Evolutionary conservation across 2,113 vertebrate genomes (phyloP).

Genomic region (Neolamprologus devosi): DNA sequence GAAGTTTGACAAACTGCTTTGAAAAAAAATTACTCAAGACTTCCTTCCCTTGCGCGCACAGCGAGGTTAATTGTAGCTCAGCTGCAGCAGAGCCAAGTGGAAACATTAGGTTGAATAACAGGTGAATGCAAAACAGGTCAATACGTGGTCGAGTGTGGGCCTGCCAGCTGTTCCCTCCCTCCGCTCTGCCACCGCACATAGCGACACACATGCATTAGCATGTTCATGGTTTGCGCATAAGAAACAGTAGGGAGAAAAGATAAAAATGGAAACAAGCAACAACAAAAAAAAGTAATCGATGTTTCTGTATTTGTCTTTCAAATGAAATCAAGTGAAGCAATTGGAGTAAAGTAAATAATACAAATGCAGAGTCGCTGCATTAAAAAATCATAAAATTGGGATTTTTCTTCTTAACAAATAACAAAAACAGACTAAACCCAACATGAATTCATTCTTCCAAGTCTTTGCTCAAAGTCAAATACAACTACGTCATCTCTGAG

Average conservation of each 20-base stretch:
- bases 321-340: background rate
- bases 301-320: background rate
- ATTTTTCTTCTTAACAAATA: background rate
- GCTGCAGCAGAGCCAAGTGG: conserved; percentile 43
- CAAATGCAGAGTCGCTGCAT: background rate
- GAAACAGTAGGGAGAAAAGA: background rate
- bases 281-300: background rate
- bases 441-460: accelerated
- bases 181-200: background rate
- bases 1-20: conserved; percentile 24
- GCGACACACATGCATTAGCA: background rate
- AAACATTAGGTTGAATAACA: conserved; percentile 66
- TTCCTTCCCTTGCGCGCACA: conserved; percentile 9
- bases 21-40: conserved; percentile 29
- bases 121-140: conserved; percentile 70
- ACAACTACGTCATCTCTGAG: background rate
- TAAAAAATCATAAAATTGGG: background rate
- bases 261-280: background rate
- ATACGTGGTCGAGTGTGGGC: conserved; percentile 55
- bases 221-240: background rate
- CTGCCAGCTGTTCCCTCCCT: conserved; percentile 58
- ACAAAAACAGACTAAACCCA: background rate
- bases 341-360: background rate
- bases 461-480: background rate
- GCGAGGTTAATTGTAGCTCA: conserved; percentile 52